These are phyloP conservation scores for Parazoanthus swiftii DNA, from an alignment of 92 coral and sea anemone species.

Conservation along the genomic window DNA sequence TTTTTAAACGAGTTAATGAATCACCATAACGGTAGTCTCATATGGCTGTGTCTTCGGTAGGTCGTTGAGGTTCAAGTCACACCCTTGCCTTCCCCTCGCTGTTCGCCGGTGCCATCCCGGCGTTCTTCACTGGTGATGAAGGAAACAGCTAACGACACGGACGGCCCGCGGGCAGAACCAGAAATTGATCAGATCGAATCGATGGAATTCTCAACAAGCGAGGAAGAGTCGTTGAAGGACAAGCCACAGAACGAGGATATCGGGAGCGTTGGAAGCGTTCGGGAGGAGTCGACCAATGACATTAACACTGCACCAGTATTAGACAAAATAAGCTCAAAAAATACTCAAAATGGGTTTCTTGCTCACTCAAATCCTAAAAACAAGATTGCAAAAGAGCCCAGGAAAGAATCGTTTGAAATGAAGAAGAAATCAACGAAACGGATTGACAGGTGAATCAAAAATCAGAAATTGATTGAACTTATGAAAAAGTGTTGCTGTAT, in stretches of 20 bases:
- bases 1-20: neutral
- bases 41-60: neutral
- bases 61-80: slow-evolving; percentile 38
- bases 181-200: slow-evolving; percentile 23
- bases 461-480: neutral
- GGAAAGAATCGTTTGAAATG: neutral
- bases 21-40: neutral
- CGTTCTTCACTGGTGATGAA: neutral
- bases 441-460: neutral
- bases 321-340: neutral
- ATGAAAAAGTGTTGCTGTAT: slow-evolving; percentile 1
- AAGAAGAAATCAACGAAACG: neutral
- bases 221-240: slow-evolving; percentile 6
- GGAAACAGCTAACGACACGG: neutral
- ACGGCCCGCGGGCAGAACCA: neutral
- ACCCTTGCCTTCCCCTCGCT: slow-evolving; percentile 38
- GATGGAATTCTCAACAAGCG: slow-evolving; percentile 30
- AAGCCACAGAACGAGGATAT: neutral
- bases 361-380: neutral
- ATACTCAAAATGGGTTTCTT: slow-evolving; percentile 18
- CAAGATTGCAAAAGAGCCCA: neutral
- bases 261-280: neutral
- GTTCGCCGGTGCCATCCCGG: slow-evolving; percentile 28
- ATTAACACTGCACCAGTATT: neutral
- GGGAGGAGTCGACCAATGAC: neutral